Conservation (phyloP, 2,888 invertebrate species). For the Amaurobius ferox region DNA sequence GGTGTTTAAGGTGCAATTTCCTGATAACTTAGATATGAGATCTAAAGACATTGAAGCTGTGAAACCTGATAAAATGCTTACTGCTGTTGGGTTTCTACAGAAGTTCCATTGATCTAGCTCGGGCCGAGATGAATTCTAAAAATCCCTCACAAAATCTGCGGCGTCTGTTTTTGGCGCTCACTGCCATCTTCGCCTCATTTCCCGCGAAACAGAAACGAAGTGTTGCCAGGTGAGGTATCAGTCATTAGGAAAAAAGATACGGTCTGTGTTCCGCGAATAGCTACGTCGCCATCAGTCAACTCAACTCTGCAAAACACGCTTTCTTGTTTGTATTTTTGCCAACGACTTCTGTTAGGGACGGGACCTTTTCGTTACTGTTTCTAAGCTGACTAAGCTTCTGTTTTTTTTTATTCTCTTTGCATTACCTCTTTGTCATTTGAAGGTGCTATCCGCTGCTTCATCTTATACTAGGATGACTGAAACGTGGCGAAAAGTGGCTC, state of each 20-base stretch:
- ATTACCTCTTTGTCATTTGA: conserved; percentile 9
- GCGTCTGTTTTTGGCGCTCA: conserved; percentile 50
- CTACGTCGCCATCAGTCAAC: conserved; percentile 60
- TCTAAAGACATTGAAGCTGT: no score
- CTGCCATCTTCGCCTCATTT: conserved; percentile 64
- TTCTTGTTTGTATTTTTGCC: conserved; percentile 19
- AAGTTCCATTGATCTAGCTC: background rate
- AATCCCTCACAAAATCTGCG: conserved; percentile 5
- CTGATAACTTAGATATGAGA: no score
- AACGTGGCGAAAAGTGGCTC: conserved; percentile 26
- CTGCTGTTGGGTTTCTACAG: background rate
- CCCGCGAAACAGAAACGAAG: conserved; percentile 67
- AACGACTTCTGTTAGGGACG: conserved; percentile 43
- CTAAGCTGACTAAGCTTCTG: conserved; percentile 58
- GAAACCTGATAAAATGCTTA: background rate
- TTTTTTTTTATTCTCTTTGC: background rate
- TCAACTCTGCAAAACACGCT: conserved; percentile 34
- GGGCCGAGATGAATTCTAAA: background rate
- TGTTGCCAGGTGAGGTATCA: conserved; percentile 68
- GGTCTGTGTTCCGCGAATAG: conserved; percentile 59
- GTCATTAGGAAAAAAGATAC: conserved; percentile 65
- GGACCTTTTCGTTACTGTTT: conserved; percentile 54
- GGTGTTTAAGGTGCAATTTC: no score
- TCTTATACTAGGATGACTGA: conserved; percentile 39
- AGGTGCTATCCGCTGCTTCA: conserved; percentile 47